A percentile compares a stretch with the other conserved stretches of the same genome.
Conservation (phyloP, 2,888 invertebrate genomes). For the Leuctra nigra region DNA sequence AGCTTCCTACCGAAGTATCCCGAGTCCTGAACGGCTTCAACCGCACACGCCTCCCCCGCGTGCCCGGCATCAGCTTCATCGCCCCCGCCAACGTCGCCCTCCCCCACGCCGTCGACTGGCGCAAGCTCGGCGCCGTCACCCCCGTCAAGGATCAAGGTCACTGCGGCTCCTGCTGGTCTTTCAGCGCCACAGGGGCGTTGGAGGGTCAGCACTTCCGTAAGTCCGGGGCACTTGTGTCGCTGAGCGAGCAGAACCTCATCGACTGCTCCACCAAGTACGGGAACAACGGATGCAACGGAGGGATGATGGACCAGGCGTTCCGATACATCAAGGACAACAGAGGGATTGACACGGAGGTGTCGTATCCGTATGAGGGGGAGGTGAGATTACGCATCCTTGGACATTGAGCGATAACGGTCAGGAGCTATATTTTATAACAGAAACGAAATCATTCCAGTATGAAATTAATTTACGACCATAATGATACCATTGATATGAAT, state of each 20-base stretch:
- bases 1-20: conserved; percentile 73
- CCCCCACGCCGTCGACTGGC: conserved; percentile 78
- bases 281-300: conserved; percentile 87
- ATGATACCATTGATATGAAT: too few species aligned
- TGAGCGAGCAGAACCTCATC: conserved; percentile 90
- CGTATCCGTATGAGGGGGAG: conserved; percentile 79
- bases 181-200: conserved; percentile 81
- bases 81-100: conserved; percentile 59
- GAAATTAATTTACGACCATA: too few species aligned
- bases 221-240: conserved; percentile 65
- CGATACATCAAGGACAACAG: conserved; percentile 73
- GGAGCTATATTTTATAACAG: too few species aligned
- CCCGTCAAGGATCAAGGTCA: conserved; percentile 83
- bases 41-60: conserved; percentile 35
- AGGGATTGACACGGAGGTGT: conserved; percentile 82
- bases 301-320: conserved; percentile 78
- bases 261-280: conserved; percentile 80
- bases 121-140: conserved; percentile 76
- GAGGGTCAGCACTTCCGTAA: conserved; percentile 86
- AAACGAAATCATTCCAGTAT: too few species aligned
- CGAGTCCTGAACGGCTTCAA: conserved; percentile 63
- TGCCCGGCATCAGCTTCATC: conserved; percentile 53
- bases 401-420: too few species aligned
- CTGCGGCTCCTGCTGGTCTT: conserved; percentile 92
- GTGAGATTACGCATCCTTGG: too few species aligned